Conservation (phyloP, 2,888 invertebrate genomes). For the Chalcis sispes region DNA sequence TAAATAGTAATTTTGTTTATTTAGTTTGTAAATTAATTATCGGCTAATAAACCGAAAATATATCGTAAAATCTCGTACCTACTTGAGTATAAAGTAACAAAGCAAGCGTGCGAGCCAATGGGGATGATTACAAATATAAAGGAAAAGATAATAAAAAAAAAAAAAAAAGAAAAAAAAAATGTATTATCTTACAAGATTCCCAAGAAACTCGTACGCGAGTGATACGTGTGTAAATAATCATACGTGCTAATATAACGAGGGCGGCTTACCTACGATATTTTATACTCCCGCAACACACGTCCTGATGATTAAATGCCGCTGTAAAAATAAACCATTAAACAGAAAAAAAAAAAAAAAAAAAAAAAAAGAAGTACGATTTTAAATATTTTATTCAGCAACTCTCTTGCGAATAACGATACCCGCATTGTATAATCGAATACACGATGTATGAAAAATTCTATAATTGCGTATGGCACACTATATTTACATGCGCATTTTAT, state of each 20-base stretch:
- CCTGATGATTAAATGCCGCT: conserved; percentile 52
- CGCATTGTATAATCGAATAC: conserved; percentile 66
- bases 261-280: conserved; percentile 66
- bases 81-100: no score
- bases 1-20: no score
- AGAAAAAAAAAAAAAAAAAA: conserved; percentile 4
- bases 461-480: conserved; percentile 47
- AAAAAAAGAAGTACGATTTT: neutral
- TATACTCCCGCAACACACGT: conserved; percentile 69
- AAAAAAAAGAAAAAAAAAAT: no score
- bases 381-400: conserved; percentile 50
- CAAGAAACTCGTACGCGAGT: no score
- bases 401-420: conserved; percentile 66
- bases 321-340: conserved; percentile 26
- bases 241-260: conserved; percentile 8
- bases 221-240: conserved; percentile 7
- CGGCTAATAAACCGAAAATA: no score
- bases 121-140: no score
- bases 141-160: no score
- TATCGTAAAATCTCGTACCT: no score
- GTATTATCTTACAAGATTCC: no score
- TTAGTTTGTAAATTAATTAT: no score
- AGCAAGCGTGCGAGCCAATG: no score
- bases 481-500: conserved; percentile 64
- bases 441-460: conserved; percentile 70